Base-by-base conservation (phyloP, 2,797 vertebrate genomes). In the Fringilla coelebs region DNA sequence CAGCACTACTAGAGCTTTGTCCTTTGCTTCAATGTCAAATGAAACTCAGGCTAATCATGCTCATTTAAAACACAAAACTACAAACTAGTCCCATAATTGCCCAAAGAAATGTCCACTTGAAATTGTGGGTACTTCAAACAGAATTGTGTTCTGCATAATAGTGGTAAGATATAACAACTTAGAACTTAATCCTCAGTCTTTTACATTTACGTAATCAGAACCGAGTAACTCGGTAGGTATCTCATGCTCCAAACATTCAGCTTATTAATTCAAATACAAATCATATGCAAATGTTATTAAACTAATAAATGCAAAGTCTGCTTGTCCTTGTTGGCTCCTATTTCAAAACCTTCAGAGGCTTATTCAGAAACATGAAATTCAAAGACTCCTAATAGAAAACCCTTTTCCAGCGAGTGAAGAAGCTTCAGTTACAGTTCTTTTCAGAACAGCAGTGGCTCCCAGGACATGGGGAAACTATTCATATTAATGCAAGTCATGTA, bases 221-320 rank as follows among this genome's bases (percentile, higher is more conserved):
- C 34, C 18, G 11, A 90, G 32, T 85, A 92, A 87, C 58, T 54
- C 62, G 34, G 31, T 89, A 87, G 68, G n/a, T 90, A 68, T 31
- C 66, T 86, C 84, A 78, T 66, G 73, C 66, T 79, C 74, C 86
- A 91, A 89, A 88, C n/a, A 84, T 66, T 78, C 46, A 79, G 21
- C n/a, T 63, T 81, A 75, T 88, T 86, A 94, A 95, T 79, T 90
- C 31, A 86, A 90, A 95, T 67, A 90, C 52, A 94, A 96, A 94
- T 88, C 20, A 78, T 49, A 93, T 71, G 80, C 88, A 94, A 94
- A 94, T 83, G 16, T 71, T 78, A 87, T 88, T 73, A 85, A 81
- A 86, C 48, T 67, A 93, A 95, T 85, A 93, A 84, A 95, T 46
- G 71, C 60, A 89, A 91, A 93, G 60, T 73, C 88, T 82, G 74